Conservation (phyloP, 1,140 invertebrate species). For the Leguminivora glycinivorella region DNA sequence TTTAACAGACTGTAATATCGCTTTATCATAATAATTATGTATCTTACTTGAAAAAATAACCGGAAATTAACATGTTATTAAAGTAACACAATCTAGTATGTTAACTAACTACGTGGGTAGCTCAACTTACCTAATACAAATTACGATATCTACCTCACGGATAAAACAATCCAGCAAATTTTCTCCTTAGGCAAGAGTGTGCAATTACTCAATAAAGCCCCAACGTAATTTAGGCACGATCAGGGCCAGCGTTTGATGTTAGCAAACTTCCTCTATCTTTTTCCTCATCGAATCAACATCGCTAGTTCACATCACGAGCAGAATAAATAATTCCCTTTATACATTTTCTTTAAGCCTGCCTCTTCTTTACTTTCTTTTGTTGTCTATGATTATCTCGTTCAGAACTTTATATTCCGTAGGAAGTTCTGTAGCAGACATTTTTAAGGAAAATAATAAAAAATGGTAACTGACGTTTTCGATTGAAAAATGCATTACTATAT, state of each 20-base stretch:
- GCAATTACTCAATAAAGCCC: constrained; percentile 18
- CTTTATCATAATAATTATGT: no score
- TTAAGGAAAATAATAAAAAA: background rate
- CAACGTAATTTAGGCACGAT: constrained; percentile 21
- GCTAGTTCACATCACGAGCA: constrained; percentile 19
- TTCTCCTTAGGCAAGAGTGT: background rate
- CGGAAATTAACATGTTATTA: no score
- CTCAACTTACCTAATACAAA: background rate
- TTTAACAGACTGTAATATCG: no score
- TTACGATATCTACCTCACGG: background rate
- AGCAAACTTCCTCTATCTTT: constrained; percentile 26
- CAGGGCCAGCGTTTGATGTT: constrained; percentile 13
- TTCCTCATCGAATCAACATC: constrained; percentile 13
- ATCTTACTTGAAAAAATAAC: no score
- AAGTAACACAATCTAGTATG: no score
- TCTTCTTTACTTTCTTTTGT: background rate
- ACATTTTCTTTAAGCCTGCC: background rate
- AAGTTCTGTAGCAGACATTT: background rate
- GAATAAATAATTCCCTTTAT: constrained; percentile 7
- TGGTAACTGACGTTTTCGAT: no score
- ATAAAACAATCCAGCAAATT: background rate
- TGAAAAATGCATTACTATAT: no score
- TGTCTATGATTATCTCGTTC: background rate
- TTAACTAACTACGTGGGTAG: no score
- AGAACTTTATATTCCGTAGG: background rate